Conservation (phyloP, 2,888 invertebrate species). For the Tenthredo notha region DNA sequence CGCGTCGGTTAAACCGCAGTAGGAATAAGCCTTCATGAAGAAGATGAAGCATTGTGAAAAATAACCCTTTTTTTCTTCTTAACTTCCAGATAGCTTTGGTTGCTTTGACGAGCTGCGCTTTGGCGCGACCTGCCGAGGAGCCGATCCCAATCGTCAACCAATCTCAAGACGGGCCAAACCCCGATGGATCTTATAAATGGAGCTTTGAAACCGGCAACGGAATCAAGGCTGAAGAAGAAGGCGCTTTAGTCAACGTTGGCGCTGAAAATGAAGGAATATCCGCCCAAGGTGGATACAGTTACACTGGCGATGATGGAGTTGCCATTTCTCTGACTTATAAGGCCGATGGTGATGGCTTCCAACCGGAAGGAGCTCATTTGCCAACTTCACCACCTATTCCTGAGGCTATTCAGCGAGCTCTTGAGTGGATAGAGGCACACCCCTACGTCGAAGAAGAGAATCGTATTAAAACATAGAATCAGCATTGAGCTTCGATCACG, state of each 20-base stretch:
- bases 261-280: slow-evolving; percentile 70
- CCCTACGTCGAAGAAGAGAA: slow-evolving; percentile 65
- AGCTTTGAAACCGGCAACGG: slow-evolving; percentile 79
- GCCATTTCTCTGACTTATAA: slow-evolving; percentile 74
- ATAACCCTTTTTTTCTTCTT: background rate
- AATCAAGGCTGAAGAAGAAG: slow-evolving; percentile 76
- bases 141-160: slow-evolving; percentile 72
- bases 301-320: slow-evolving; percentile 75
- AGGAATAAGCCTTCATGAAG: background rate
- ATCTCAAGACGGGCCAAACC: slow-evolving; percentile 73
- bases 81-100: slow-evolving; percentile 64
- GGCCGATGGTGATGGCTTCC: slow-evolving; percentile 77
- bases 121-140: slow-evolving; percentile 63
- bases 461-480: slow-evolving; percentile 50
- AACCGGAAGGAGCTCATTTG: slow-evolving; percentile 76
- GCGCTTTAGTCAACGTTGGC: slow-evolving; percentile 72
- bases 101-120: slow-evolving; percentile 62
- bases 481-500: background rate
- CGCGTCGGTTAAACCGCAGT: background rate
- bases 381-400: slow-evolving; percentile 77
- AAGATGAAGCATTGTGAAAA: background rate
- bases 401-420: slow-evolving; percentile 72
- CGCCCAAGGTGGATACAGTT: slow-evolving; percentile 76
- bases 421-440: slow-evolving; percentile 72
- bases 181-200: slow-evolving; percentile 74